A percentile compares a stretch with the other conserved stretches of the same genome.
These are phyloP conservation scores for Empis livida DNA, from an alignment of 2,888 invertebrate species.

Conservation along the genomic window DNA sequence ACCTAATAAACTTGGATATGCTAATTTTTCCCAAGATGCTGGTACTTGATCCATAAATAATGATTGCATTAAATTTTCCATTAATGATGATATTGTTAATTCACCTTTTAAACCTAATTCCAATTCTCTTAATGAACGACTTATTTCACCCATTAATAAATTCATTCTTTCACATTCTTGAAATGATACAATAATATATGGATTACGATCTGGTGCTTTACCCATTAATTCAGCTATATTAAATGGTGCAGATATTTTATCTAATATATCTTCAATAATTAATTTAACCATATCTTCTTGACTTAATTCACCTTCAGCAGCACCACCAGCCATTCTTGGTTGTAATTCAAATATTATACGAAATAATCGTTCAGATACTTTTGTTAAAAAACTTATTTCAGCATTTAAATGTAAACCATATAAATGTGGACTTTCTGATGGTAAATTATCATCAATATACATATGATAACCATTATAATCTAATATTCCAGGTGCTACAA, in stretches of 20 bases:
- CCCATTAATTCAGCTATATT: constrained; percentile 73
- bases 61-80: constrained; percentile 76
- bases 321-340: constrained; percentile 64
- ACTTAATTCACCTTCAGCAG: constrained; percentile 46
- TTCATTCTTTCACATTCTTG: constrained; percentile 96
- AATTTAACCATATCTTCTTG: constrained; percentile 59
- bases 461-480: constrained; percentile 78
- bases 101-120: constrained; percentile 89
- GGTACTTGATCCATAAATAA: constrained; percentile 89
- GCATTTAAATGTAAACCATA: constrained; percentile 92
- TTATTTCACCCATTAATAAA: constrained; percentile 65
- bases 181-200: constrained; percentile 80
- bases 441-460: constrained; percentile 77
- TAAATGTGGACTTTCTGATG: constrained; percentile 76
- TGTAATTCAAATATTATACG: constrained; percentile 80
- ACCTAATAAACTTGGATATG: constrained; percentile 77
- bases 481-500: constrained; percentile 74
- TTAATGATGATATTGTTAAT: constrained; percentile 79
- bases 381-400: constrained; percentile 85
- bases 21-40: constrained; percentile 67
- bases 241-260: constrained; percentile 81
- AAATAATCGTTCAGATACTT: constrained; percentile 73
- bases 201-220: constrained; percentile 78
- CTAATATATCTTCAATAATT: constrained; percentile 72
- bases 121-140: constrained; percentile 67